These are phyloP conservation scores for Chaetodon trifascialis DNA, from an alignment of 2,113 vertebrate genomes.

Conservation along the genomic window DNA sequence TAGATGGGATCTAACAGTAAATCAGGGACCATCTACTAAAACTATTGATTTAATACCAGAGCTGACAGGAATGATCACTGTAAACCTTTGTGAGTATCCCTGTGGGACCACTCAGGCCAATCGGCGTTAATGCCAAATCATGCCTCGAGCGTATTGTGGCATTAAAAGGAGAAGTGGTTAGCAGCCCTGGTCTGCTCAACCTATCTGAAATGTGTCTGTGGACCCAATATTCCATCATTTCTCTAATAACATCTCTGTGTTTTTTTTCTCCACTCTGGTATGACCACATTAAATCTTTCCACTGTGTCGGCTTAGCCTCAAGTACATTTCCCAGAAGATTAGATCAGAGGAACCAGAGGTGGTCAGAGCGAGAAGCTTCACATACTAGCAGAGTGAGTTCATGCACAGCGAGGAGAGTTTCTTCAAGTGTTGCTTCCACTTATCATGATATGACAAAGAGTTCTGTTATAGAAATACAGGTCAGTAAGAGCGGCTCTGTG, in stretches of 20 bases:
- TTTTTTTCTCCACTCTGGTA: conserved; percentile 31
- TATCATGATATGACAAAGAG: conserved; percentile 1
- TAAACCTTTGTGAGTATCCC: conserved; percentile 7
- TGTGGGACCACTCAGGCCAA: conserved; percentile 32
- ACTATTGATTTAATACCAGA: conserved; percentile 18
- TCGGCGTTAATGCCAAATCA: conserved; percentile 44
- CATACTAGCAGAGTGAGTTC: conserved; percentile 48
- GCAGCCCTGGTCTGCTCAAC: conserved; percentile 10
- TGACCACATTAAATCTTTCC: conserved; percentile 67
- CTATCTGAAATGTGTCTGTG: conserved; percentile 35
- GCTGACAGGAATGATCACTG: conserved; percentile 22
- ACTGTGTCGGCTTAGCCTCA: conserved; percentile 52
- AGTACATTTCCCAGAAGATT: conserved; percentile 66
- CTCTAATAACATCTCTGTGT: conserved; percentile 40
- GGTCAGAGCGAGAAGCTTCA: conserved; percentile 47
- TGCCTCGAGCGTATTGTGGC: conserved; percentile 53
- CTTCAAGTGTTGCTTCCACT: not conserved
- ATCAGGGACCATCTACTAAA: not conserved
- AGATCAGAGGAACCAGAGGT: conserved; percentile 53
- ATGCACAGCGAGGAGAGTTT: conserved; percentile 5
- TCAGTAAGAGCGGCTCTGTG: not conserved
- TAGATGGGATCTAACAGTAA: not conserved
- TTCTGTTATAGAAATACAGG: not conserved
- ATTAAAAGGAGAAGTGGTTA: conserved; percentile 48
- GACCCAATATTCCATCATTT: conserved; percentile 58